Evolutionary conservation across 2,113 vertebrate species (phyloP).

Genomic region (Scopus umbretta): DNA sequence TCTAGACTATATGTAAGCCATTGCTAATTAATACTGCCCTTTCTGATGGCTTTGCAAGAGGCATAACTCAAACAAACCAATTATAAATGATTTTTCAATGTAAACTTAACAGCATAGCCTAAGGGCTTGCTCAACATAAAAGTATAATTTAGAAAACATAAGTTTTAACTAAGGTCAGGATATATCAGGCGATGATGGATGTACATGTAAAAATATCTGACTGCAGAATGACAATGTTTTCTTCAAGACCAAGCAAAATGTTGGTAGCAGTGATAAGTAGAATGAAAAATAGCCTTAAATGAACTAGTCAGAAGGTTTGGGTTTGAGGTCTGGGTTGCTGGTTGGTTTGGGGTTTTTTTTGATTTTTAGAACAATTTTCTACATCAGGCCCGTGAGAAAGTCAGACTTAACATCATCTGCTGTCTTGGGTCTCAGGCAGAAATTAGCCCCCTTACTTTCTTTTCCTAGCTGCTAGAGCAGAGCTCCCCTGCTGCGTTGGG

Average conservation of each 20-base stretch:
- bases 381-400: neutral
- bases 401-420: neutral
- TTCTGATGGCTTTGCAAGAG: conserved; percentile 64
- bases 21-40: conserved; percentile 64
- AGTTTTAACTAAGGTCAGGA: conserved; percentile 68
- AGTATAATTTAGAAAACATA: conserved; percentile 70
- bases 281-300: conserved; percentile 15
- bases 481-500: neutral
- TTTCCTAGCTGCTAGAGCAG: neutral
- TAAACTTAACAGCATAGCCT: conserved; percentile 74
- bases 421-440: neutral
- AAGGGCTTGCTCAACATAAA: conserved; percentile 71
- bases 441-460: neutral
- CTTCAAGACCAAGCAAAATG: conserved; percentile 62
- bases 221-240: conserved; percentile 29
- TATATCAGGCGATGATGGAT: conserved; percentile 50
- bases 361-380: neutral
- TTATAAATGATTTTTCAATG: conserved; percentile 72
- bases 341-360: fast-evolving
- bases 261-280: conserved; percentile 39
- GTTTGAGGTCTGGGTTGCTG: neutral
- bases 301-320: neutral
- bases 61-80: conserved; percentile 71
- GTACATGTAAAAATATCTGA: conserved; percentile 50
- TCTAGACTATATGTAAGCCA: conserved; percentile 54